Conservation (phyloP, 2,113 vertebrate species). For the Xenus cinereus region DNA sequence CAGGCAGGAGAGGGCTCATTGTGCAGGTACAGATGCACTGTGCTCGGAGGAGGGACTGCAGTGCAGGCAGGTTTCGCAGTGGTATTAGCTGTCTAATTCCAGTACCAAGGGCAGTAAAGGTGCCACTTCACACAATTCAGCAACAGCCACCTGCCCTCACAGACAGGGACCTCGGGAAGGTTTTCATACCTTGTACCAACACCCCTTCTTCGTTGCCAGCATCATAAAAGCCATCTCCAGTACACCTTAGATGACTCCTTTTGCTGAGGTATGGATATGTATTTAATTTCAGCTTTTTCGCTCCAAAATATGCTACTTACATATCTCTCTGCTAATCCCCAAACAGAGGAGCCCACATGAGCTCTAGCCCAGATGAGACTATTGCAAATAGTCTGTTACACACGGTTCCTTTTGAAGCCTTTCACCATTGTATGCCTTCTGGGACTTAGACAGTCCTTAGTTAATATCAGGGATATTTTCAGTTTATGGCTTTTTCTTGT, state of each 20-base stretch:
- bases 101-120: not conserved
- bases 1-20: not conserved
- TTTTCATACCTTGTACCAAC: not conserved
- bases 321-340: not conserved
- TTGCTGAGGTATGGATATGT: not conserved
- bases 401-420: not conserved
- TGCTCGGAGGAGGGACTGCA: not conserved
- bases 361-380: not conserved
- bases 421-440: not conserved
- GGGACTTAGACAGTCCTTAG: not conserved
- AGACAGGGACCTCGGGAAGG: fast-evolving
- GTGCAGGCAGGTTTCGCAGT: not conserved
- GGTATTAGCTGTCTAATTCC: not conserved
- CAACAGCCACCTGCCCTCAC: not conserved
- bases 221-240: not conserved
- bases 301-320: not conserved
- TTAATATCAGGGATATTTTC: not conserved
- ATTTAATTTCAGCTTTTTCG: not conserved
- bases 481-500: not conserved
- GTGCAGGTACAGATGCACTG: not conserved
- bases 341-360: not conserved
- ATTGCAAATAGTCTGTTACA: not conserved
- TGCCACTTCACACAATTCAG: not conserved
- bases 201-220: not conserved
- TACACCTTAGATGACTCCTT: not conserved